These are phyloP conservation scores for Ctenochaetus hawaiiensis DNA, from an alignment of 2,797 vertebrate species.

Conservation along the genomic window DNA sequence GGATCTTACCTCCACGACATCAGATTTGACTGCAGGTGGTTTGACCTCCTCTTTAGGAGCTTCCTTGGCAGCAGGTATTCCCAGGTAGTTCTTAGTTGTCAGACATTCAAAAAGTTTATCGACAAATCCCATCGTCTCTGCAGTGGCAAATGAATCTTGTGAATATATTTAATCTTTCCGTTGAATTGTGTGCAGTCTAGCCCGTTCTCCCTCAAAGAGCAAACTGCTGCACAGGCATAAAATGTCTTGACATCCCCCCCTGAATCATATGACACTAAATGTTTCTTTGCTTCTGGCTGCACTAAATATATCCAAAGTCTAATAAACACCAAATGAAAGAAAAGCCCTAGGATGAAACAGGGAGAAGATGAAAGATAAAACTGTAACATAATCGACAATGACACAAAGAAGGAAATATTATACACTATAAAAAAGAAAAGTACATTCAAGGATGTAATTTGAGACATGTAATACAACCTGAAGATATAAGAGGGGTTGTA, in stretches of 20 bases:
- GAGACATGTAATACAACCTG: background rate
- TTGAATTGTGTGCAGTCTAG: background rate
- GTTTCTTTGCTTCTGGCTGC: background rate
- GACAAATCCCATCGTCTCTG: conserved; percentile 98
- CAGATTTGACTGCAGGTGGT: conserved; percentile 86
- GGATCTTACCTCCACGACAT: conserved; percentile 87
- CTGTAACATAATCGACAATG: background rate
- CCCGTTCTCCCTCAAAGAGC: background rate
- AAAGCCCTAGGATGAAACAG: background rate
- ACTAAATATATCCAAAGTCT: conserved; percentile 19
- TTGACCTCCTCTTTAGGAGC: conserved; percentile 90
- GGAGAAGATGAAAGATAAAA: background rate
- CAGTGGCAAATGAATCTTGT: conserved; percentile 49
- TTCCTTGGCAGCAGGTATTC: conserved; percentile 88
- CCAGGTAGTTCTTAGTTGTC: conserved; percentile 94
- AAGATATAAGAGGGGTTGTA: background rate
- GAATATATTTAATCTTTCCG: background rate
- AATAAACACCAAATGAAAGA: background rate
- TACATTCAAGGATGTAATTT: background rate
- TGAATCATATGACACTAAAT: conserved; percentile 7
- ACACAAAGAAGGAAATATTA: background rate
- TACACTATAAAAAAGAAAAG: background rate
- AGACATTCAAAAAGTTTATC: conserved; percentile 99
- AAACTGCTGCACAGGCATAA: conserved; percentile 8
- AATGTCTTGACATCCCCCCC: background rate